These are phyloP conservation scores for Turritopsis rubra DNA, from an alignment of 30 jellyfish, hydroid and myxozoan genomes.

Conservation along the genomic window DNA sequence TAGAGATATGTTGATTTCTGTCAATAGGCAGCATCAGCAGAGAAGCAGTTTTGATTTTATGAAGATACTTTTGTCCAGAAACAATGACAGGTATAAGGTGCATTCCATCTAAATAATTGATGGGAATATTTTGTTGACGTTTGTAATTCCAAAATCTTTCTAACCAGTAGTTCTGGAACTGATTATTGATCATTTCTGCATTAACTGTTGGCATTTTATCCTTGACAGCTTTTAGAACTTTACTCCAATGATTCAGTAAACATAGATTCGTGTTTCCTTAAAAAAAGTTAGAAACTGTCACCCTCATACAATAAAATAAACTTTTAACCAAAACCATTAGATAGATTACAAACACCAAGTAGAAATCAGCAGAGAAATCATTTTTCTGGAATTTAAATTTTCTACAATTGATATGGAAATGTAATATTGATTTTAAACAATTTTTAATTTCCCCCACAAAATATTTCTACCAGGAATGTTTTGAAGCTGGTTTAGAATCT, in stretches of 20 bases:
- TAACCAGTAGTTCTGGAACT: constrained; percentile 21
- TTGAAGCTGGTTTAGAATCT: no score
- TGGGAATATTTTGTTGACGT: neutral
- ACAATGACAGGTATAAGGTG: constrained; percentile 27
- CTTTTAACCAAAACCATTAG: no score
- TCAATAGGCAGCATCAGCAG: neutral
- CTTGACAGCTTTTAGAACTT: neutral
- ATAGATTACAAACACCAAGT: no score
- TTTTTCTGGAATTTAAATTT: no score
- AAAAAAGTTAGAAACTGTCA: no score
- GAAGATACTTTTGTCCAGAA: neutral
- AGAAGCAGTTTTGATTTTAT: neutral
- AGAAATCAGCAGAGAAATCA: no score
- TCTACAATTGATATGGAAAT: no score
- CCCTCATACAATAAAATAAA: no score
- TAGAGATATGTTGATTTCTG: neutral
- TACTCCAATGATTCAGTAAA: neutral
- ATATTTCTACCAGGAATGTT: no score
- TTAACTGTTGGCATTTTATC: neutral
- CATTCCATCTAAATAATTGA: constrained; percentile 34
- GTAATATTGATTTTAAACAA: no score
- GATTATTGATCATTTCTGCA: neutral
- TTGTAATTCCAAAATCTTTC: constrained; percentile 30
- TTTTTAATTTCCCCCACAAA: no score
- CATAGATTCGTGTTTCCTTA: neutral